These are phyloP conservation scores for Piezodorus guildinii DNA, from an alignment of 1,140 invertebrate genomes.

Conservation along the genomic window DNA sequence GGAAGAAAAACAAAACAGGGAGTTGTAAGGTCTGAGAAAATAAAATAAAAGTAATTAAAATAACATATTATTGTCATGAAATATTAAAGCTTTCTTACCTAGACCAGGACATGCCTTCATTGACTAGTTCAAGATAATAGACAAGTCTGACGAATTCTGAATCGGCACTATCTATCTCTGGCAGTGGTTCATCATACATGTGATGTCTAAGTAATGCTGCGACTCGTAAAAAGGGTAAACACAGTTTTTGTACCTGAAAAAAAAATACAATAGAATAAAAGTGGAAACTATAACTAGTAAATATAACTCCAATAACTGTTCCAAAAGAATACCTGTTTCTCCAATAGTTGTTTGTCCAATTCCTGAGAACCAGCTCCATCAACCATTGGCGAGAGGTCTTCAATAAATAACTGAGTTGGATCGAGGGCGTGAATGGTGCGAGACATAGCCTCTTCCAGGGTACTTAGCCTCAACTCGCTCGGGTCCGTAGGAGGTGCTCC, in stretches of 20 bases:
- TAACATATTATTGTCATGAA: too few species aligned
- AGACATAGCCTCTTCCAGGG: slow-evolving; percentile 27
- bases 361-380: not conserved
- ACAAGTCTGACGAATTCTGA: slow-evolving; percentile 61
- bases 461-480: not conserved
- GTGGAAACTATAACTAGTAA: not conserved
- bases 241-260: slow-evolving; percentile 56
- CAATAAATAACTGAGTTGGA: slow-evolving; percentile 40
- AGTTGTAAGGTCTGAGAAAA: too few species aligned
- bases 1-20: too few species aligned
- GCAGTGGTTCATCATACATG: slow-evolving; percentile 69
- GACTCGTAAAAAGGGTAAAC: slow-evolving; percentile 73
- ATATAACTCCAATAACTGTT: slow-evolving; percentile 3
- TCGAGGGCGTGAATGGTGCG: slow-evolving; percentile 40
- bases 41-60: too few species aligned
- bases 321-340: slow-evolving; percentile 30
- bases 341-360: slow-evolving; percentile 30
- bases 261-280: slow-evolving; percentile 4
- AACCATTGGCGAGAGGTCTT: slow-evolving; percentile 29
- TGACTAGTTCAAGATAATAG: slow-evolving; percentile 60
- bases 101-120: slow-evolving; percentile 42
- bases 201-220: slow-evolving; percentile 74
- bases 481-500: not conserved
- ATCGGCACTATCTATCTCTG: slow-evolving; percentile 46
- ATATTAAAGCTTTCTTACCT: slow-evolving; percentile 5